Evolutionary conservation across 1,140 invertebrate species (phyloP), one percentile per base, ranked within the genome.

Genomic region (Ladona fulva): DNA sequence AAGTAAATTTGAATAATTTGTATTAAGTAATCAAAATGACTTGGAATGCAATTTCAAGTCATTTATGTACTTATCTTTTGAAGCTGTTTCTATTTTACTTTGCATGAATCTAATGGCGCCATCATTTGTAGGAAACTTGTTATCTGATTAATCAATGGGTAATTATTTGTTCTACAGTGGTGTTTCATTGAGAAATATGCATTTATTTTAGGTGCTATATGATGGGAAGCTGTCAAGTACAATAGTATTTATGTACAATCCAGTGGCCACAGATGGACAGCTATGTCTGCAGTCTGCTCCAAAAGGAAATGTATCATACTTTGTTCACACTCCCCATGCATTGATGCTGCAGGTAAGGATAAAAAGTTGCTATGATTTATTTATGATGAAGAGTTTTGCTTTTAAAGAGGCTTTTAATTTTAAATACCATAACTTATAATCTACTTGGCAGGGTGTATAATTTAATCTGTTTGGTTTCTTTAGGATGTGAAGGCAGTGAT

Each of bases 231-330:
- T 99, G 82, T 97, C 97, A 79, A 94, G 92, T 82, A 93, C 95
- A 81, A 96, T 99, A 83, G 95, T 99, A 82, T 99, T 99, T 86
- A 98, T 99, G 93, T 99, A 99, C 89, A 99, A 99, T 87, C 98
- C 98, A 76, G 97, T 99, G 82, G 97, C 98, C 76, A 97, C 95
- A 66, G 97, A 99, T 86, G 96, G 96, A 82, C 97, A 99, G 86
- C 89, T 99, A 74, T 99, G 97, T 89, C 89, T 99, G 78, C 97
- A 99, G 87, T 97, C 96, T 78, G 95, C 95, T 78, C 96, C 97
- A 77, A 99, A 98, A 89, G 95, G 96, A 85, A 98, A 98, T 86
- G 89, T 93, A 80, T 95, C 95, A 81, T 98, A 96, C 88, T 99
- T 99, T 90, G 95, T 99, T 83, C 98, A 99, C 89, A 97, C 97